phyloP scores from a whole-genome alignment of 1,140 invertebrate species.

The Apolygus lucorum region DNA sequence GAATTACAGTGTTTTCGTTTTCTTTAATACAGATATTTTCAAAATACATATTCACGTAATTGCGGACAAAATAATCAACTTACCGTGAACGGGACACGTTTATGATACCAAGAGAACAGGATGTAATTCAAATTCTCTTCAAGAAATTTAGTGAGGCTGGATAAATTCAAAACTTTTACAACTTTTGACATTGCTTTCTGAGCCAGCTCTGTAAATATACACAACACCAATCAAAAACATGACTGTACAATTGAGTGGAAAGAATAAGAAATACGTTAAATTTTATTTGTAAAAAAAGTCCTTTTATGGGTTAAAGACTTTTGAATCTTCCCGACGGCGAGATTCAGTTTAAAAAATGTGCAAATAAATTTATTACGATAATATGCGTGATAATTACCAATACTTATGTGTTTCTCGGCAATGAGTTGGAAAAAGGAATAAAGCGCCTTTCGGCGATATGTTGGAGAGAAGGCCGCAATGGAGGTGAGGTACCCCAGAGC shows the following conservation, averaged over 20 bases:
- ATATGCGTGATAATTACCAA: background rate
- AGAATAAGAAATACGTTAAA: too few relatives aligned
- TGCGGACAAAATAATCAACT: too few relatives aligned
- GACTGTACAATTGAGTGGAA: background rate
- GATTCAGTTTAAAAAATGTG: too few relatives aligned
- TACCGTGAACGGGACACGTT: background rate
- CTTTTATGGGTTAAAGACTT: too few relatives aligned
- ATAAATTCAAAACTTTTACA: background rate
- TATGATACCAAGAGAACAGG: background rate
- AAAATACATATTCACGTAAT: too few relatives aligned
- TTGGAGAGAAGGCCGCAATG: background rate
- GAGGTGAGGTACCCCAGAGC: background rate
- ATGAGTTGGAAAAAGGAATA: slow-evolving; percentile 9
- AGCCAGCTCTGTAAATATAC: background rate
- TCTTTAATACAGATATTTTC: too few relatives aligned
- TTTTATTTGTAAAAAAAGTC: too few relatives aligned
- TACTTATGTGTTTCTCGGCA: background rate
- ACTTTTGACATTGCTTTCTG: background rate
- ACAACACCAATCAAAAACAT: background rate
- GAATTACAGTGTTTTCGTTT: too few relatives aligned
- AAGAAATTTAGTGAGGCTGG: background rate
- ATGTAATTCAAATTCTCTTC: slow-evolving; percentile 10
- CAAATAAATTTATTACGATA: too few relatives aligned
- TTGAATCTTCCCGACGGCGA: too few relatives aligned
- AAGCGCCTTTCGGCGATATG: background rate